Percentiles rank a stretch among this genome's conserved stretches.
These are phyloP conservation scores for Erpobdella octoculata DNA, from an alignment of 2,888 invertebrate genomes.

Conservation along the genomic window DNA sequence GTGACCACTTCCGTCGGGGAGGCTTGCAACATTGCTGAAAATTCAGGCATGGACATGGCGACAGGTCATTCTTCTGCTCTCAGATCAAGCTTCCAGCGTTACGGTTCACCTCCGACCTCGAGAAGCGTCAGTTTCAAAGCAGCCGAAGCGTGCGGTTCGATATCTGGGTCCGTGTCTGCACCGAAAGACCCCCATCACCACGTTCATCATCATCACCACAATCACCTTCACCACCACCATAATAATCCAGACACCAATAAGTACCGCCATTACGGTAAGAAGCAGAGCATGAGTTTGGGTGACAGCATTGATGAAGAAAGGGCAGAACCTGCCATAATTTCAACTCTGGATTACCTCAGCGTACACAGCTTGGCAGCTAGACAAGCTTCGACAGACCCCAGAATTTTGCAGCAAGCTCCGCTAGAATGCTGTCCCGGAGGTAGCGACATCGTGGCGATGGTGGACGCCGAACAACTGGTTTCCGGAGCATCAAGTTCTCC, in stretches of 20 bases:
- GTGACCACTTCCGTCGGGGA: background rate
- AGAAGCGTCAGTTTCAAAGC: conserved; percentile 42
- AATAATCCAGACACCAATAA: background rate
- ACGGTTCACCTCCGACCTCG: conserved; percentile 43
- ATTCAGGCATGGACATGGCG: conserved; percentile 37
- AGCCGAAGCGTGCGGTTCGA: background rate
- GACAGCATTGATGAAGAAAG: conserved; percentile 40
- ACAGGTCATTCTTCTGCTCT: background rate
- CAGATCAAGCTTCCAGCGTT: conserved; percentile 27
- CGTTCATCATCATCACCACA: conserved; percentile 3
- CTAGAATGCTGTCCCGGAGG: conserved; percentile 26
- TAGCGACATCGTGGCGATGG: conserved; percentile 31
- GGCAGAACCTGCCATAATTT: background rate
- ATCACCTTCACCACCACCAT: background rate
- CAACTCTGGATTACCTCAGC: conserved; percentile 22
- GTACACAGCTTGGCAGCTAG: conserved; percentile 24
- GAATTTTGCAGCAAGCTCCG: conserved; percentile 2
- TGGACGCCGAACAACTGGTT: conserved; percentile 9
- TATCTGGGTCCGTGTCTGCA: background rate
- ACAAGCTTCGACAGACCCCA: background rate
- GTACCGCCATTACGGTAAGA: conserved; percentile 27
- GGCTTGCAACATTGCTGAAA: background rate
- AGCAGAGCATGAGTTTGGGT: conserved; percentile 39
- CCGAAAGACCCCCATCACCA: background rate
- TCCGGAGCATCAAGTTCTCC: background rate